Evolutionary conservation across 1,140 invertebrate genomes (phyloP).

Genomic region (Cyclina sinensis): DNA sequence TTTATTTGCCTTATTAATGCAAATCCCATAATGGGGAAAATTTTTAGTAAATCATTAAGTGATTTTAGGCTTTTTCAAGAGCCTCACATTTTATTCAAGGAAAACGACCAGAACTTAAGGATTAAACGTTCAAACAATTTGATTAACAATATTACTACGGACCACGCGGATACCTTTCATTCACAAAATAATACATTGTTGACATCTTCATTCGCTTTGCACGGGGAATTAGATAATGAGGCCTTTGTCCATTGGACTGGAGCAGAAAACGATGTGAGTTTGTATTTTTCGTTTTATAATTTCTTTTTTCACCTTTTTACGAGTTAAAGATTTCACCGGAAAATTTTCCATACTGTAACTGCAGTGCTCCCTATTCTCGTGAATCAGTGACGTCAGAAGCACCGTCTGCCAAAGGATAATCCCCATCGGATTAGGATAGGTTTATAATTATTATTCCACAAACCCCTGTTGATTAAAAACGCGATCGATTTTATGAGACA

Average conservation of each 20-base stretch:
- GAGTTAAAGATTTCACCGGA: constrained; percentile 2
- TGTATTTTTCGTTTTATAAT: not conserved
- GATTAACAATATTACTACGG: not conserved
- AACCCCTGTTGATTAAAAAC: too few species aligned
- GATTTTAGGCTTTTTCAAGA: constrained; percentile 37
- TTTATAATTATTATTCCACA: not conserved
- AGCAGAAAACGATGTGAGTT: constrained; percentile 54
- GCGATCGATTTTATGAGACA: too few species aligned
- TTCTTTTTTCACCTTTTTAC: not conserved
- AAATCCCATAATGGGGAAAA: not conserved
- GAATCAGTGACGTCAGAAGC: not conserved
- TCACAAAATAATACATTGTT: constrained; percentile 40
- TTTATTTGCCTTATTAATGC: constrained; percentile 42
- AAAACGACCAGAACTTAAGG: not conserved
- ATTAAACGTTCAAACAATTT: not conserved
- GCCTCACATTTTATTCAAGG: not conserved
- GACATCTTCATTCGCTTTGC: constrained; percentile 35
- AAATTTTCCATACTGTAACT: constrained; percentile 9
- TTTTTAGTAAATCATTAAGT: constrained; percentile 33
- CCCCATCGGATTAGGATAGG: not conserved
- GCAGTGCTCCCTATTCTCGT: not conserved
- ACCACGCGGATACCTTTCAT: constrained; percentile 24
- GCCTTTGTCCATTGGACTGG: constrained; percentile 60
- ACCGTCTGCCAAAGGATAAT: not conserved
- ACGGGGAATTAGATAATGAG: constrained; percentile 52